A percentile compares a stretch with the other conserved stretches of the same genome.
Evolutionary conservation across 2,888 invertebrate species (phyloP).

Genomic region (Euproctis similis): DNA sequence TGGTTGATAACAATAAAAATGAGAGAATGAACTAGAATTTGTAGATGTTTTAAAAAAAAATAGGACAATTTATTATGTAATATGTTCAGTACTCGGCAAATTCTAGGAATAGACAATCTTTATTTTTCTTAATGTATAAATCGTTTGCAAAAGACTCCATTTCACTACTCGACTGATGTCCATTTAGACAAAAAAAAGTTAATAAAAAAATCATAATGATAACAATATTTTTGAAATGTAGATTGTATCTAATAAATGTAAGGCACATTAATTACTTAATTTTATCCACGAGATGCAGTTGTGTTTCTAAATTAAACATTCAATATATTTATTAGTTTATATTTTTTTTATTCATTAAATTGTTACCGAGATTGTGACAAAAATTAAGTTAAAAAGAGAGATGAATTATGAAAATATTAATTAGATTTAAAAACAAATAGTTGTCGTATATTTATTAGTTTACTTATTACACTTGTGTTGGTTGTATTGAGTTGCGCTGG

Average conservation of each 20-base stretch:
- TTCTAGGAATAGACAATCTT: conserved; percentile 33
- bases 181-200: conserved; percentile 23
- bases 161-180: conserved; percentile 36
- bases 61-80: conserved; percentile 49
- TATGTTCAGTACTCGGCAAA: too few species aligned
- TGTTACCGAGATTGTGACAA: too few species aligned
- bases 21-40: conserved; percentile 45
- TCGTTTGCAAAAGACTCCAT: conserved; percentile 26
- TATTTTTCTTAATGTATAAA: conserved; percentile 23
- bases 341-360: conserved; percentile 1
- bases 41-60: conserved; percentile 40
- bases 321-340: not conserved
- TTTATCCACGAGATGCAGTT: conserved; percentile 22
- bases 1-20: conserved; percentile 31
- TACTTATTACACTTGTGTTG: too few species aligned
- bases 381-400: too few species aligned
- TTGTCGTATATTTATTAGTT: too few species aligned
- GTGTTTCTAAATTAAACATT: conserved; percentile 17
- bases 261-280: conserved; percentile 44
- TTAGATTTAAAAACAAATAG: too few species aligned
- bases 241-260: conserved; percentile 12
- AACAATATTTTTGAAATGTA: conserved; percentile 21
- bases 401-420: too few species aligned
- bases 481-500: too few species aligned
- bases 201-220: too few species aligned